phyloP scores from a whole-genome alignment of 23 tunicate species.

The Clavelina lepadiformis region DNA sequence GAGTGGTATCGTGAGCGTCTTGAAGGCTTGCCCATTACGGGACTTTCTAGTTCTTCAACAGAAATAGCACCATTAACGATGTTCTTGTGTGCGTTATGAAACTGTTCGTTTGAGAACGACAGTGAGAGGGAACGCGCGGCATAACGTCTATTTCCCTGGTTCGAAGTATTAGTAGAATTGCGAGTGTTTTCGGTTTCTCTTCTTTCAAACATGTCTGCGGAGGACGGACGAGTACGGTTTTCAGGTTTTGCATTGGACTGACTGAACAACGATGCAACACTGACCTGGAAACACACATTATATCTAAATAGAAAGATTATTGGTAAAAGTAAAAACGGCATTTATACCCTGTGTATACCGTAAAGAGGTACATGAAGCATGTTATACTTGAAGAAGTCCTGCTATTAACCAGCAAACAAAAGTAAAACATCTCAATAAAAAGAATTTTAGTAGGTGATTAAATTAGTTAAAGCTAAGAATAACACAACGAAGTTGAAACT shows the following conservation, averaged over 20 bases:
- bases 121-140: constrained; percentile 39
- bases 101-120: constrained; percentile 24
- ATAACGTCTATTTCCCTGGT: constrained; percentile 12
- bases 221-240: constrained; percentile 14
- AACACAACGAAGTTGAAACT: too few relatives aligned
- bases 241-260: background rate
- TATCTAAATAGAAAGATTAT: too few relatives aligned
- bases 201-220: constrained; percentile 30
- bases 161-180: background rate
- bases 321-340: too few relatives aligned
- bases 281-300: constrained; percentile 38
- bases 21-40: constrained; percentile 41
- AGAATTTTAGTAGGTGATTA: too few relatives aligned
- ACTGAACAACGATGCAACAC: constrained; percentile 31
- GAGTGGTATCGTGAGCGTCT: constrained; percentile 31
- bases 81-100: background rate
- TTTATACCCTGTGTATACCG: too few relatives aligned
- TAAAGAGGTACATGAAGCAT: too few relatives aligned
- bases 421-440: too few relatives aligned
- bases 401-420: too few relatives aligned
- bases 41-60: constrained; percentile 62
- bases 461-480: too few relatives aligned
- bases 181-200: background rate
- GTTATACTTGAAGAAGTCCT: too few relatives aligned
- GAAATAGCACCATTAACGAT: constrained; percentile 52